Evolutionary conservation across 1,140 invertebrate genomes (phyloP).

Genomic region (Brachionus koreanus): DNA sequence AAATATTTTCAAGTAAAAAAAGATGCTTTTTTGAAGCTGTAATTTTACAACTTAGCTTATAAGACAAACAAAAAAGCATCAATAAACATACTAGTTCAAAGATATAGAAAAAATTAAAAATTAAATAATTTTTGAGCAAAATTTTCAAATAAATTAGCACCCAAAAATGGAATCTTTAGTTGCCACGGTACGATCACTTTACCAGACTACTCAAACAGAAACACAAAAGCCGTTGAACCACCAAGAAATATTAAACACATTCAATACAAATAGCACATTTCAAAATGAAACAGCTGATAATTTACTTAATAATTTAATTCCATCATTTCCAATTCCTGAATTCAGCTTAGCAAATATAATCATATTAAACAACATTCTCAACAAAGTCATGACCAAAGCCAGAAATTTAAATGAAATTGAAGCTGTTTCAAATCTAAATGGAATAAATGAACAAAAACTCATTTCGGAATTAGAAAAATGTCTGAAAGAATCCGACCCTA

Average conservation of each 20-base stretch:
- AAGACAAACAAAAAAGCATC: not conserved
- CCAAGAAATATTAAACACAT: not conserved
- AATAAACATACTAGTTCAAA: not conserved
- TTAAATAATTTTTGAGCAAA: not conserved
- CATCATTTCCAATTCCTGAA: slow-evolving; percentile 1
- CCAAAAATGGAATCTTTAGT: not conserved
- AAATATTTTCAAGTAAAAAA: too few species aligned
- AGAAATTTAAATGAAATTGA: slow-evolving; percentile 12
- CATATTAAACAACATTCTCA: not conserved
- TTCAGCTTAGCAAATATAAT: slow-evolving; percentile 21
- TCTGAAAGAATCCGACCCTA: not conserved
- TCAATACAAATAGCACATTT: not conserved
- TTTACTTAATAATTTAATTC: slow-evolving; percentile 12
- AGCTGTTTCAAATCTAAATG: not conserved
- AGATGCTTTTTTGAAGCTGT: not conserved
- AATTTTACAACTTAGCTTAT: not conserved
- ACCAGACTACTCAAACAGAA: not conserved
- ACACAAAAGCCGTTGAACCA: not conserved
- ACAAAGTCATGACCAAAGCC: not conserved
- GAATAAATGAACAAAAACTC: slow-evolving; percentile 9
- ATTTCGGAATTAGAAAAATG: not conserved
- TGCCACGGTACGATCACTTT: not conserved
- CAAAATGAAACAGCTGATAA: slow-evolving; percentile 1
- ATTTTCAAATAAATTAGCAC: not conserved
- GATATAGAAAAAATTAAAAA: not conserved